Conservation (phyloP, 2,797 vertebrate species). For the Tenualosa thibaudeaui region DNA sequence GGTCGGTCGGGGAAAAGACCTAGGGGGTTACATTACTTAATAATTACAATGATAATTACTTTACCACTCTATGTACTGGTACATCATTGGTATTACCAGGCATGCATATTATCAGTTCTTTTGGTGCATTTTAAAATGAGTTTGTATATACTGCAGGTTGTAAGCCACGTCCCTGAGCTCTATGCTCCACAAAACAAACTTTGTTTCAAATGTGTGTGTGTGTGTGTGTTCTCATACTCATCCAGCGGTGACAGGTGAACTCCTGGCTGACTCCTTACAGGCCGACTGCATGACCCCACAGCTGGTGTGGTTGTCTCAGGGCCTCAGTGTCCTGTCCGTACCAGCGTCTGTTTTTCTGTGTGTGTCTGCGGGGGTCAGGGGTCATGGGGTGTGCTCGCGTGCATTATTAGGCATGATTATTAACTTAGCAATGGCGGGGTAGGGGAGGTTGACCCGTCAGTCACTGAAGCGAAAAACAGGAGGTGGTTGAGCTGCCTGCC, state of each 20-base stretch:
- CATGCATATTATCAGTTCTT: no score
- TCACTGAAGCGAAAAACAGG: constrained; percentile 79
- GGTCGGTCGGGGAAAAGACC: neutral
- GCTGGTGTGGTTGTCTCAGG: neutral
- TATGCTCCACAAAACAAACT: neutral
- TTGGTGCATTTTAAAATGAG: neutral
- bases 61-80: no score
- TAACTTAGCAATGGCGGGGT: constrained; percentile 70
- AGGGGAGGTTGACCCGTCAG: constrained; percentile 79
- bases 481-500: constrained; percentile 68
- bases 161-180: neutral
- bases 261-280: neutral
- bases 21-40: no score
- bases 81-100: no score
- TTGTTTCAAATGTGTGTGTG: neutral
- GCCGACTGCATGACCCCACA: neutral
- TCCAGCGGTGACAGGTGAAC: constrained; percentile 2
- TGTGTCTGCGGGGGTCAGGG: constrained; percentile 27
- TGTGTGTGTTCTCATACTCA: neutral
- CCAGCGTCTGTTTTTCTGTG: constrained; percentile 22
- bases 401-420: constrained; percentile 75
- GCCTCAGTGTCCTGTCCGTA: constrained; percentile 26
- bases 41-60: no score
- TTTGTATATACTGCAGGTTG: neutral
- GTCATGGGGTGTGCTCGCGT: constrained; percentile 67